Conservation (phyloP, 2,797 vertebrate genomes). For the Odontamblyopus lacepedii region DNA sequence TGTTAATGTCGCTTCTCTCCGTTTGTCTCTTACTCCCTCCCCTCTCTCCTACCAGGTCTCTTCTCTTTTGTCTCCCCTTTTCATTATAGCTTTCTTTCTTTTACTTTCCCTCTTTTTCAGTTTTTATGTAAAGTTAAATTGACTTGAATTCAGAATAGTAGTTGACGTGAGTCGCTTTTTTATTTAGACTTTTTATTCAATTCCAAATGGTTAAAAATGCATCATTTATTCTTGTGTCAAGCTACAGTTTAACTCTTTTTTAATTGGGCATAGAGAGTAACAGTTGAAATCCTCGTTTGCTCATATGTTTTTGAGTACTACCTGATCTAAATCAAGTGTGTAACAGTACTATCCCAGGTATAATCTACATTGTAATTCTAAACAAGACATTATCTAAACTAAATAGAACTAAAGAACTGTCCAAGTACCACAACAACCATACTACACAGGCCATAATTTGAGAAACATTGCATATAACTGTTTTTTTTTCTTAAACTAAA, state of each 20-base stretch:
- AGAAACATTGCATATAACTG: no score
- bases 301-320: no score
- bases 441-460: no score
- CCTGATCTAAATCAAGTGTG: no score
- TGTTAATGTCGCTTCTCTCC: background rate
- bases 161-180: background rate
- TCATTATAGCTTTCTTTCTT: background rate
- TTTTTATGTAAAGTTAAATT: background rate
- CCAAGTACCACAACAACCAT: no score
- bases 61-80: background rate
- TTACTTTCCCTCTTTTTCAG: background rate
- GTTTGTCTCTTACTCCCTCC: background rate
- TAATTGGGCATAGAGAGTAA: no score
- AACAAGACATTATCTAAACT: no score
- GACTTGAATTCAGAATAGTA: background rate
- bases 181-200: background rate
- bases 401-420: no score
- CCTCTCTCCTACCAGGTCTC: background rate
- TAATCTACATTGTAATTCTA: no score
- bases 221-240: background rate
- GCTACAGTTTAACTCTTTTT: no score
- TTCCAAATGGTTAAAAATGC: background rate
- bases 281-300: no score
- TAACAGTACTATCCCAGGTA: no score
- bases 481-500: background rate